Evolutionary conservation across 2,113 vertebrate species (phyloP).

Genomic region (Phalacrocorax carbo): DNA sequence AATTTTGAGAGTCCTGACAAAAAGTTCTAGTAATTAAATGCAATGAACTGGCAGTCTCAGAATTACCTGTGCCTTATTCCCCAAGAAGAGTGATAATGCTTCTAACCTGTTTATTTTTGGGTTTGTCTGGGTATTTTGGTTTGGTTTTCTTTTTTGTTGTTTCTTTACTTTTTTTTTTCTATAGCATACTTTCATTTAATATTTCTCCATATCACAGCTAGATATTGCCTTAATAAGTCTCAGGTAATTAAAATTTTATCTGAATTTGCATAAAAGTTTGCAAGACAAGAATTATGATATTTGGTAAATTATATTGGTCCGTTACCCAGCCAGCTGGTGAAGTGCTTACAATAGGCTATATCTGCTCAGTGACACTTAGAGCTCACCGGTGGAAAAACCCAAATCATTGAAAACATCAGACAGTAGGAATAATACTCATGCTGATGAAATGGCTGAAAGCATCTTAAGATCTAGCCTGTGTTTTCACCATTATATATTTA

Average conservation of each 20-base stretch:
- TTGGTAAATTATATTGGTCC: neutral
- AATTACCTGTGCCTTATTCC: neutral
- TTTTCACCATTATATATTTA: neutral
- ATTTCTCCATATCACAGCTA: neutral
- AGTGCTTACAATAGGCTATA: neutral
- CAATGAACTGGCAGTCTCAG: neutral
- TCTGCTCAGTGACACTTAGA: neutral
- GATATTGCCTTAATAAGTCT: neutral
- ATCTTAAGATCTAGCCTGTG: neutral
- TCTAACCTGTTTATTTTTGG: neutral
- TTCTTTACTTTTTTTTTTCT: neutral
- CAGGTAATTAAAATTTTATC: neutral
- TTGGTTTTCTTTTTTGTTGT: rapidly evolving
- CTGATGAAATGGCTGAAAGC: neutral
- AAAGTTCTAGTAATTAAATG: neutral
- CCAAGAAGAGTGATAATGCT: neutral
- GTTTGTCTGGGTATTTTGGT: neutral
- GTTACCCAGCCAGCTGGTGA: neutral
- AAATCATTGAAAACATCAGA: neutral
- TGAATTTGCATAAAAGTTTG: neutral
- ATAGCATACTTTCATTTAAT: neutral
- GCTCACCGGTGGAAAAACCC: neutral
- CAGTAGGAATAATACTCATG: neutral
- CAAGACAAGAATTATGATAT: neutral
- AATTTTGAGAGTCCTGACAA: neutral